Conservation (phyloP, 2,113 vertebrate genomes). For the Lathamus discolor region DNA sequence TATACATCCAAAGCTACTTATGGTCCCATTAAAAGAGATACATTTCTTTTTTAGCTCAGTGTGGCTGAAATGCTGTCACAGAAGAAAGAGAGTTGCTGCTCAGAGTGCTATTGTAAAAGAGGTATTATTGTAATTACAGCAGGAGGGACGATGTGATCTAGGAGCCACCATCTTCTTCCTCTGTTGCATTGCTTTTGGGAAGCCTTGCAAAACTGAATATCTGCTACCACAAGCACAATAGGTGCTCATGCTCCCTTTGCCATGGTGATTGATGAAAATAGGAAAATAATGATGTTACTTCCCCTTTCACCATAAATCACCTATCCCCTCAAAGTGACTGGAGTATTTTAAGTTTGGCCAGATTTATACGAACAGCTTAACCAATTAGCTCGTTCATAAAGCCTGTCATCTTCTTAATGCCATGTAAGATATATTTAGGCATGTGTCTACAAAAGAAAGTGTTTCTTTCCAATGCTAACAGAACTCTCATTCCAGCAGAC, state of each 20-base stretch:
- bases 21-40: conserved; percentile 38
- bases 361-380: background rate
- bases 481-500: background rate
- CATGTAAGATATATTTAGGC: conserved; percentile 8
- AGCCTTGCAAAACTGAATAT: conserved; percentile 40
- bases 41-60: conserved; percentile 46
- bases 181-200: background rate
- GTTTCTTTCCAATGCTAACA: background rate
- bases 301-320: background rate
- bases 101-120: conserved; percentile 11
- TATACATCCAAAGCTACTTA: conserved; percentile 61
- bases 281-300: conserved; percentile 27
- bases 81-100: conserved; percentile 23
- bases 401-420: background rate
- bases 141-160: background rate
- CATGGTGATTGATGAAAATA: conserved; percentile 15
- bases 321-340: background rate
- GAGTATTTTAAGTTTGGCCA: background rate
- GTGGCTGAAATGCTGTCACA: conserved; percentile 44
- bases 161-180: background rate
- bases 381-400: conserved; percentile 22
- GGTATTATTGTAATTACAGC: conserved; percentile 31
- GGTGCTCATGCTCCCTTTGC: conserved; percentile 10
- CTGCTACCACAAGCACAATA: conserved; percentile 22
- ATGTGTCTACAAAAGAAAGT: background rate